A percentile compares a stretch with the other conserved stretches of the same genome.
Conservation (phyloP, 2,113 vertebrate genomes). For the Spea multiplicata region DNA sequence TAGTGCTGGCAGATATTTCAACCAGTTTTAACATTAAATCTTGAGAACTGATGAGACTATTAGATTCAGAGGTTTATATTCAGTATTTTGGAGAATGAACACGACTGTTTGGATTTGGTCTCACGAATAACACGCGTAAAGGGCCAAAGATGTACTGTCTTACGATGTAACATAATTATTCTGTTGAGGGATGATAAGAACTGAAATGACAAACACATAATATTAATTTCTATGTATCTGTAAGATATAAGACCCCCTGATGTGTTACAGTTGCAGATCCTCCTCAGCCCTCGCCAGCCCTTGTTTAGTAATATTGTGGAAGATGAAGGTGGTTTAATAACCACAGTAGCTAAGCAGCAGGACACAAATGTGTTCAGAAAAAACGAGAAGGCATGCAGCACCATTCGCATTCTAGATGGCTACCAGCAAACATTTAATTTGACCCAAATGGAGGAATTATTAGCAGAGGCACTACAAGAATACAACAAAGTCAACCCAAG, state of each 20-base stretch:
- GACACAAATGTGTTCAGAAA: slow-evolving; percentile 31
- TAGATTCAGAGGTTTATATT: too few species aligned
- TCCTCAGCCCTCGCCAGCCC: slow-evolving; percentile 21
- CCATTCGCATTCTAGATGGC: slow-evolving; percentile 23
- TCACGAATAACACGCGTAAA: too few species aligned
- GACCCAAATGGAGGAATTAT: slow-evolving; percentile 27
- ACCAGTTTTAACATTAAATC: too few species aligned
- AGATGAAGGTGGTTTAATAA: slow-evolving; percentile 41
- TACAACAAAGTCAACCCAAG: slow-evolving; percentile 58
- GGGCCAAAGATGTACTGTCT: too few species aligned
- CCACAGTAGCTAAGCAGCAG: slow-evolving; percentile 34
- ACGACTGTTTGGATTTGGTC: too few species aligned
- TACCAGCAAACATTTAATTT: slow-evolving; percentile 47
- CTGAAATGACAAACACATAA: too few species aligned
- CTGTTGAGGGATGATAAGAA: too few species aligned
- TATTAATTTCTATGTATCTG: too few species aligned
- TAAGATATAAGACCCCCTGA: background rate
- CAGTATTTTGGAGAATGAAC: too few species aligned
- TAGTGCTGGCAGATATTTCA: too few species aligned
- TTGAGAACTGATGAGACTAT: too few species aligned
- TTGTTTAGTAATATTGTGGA: slow-evolving; percentile 43
- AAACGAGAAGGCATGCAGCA: slow-evolving; percentile 20
- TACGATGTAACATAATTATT: too few species aligned
- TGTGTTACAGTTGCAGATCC: slow-evolving; percentile 16
- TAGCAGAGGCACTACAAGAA: slow-evolving; percentile 44